Percentiles rank a stretch among this genome's conserved stretches.
Conservation (phyloP, 2,797 vertebrate species). For the Alectoris magna region DNA sequence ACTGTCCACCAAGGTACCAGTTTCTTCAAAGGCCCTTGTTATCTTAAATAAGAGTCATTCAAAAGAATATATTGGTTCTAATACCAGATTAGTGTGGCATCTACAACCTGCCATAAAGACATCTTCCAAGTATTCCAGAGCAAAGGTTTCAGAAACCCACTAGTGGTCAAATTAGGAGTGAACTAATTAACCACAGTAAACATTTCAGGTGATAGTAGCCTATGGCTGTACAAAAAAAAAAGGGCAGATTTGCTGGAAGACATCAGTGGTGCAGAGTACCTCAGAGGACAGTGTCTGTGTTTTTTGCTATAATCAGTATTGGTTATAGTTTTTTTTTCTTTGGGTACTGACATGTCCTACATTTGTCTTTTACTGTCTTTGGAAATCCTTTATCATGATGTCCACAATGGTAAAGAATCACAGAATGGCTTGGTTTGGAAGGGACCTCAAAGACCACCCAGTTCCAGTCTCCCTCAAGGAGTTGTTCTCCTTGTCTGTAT, state of each 20-base stretch:
- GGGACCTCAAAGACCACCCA: not conserved
- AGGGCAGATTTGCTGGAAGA: not conserved
- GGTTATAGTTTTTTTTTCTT: not conserved
- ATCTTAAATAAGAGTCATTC: too few relatives aligned
- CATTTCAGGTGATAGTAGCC: not conserved
- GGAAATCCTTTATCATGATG: not conserved
- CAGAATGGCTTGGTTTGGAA: not conserved
- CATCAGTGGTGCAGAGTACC: not conserved
- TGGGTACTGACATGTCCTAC: not conserved
- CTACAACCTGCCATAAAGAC: fast-evolving
- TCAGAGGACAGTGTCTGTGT: not conserved
- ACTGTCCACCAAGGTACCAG: conserved; percentile 91
- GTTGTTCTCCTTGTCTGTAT: not conserved
- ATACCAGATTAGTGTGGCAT: not conserved
- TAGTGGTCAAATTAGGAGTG: not conserved
- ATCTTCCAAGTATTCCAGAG: fast-evolving
- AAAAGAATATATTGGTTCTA: not conserved
- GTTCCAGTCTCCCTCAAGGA: not conserved
- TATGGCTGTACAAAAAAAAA: not conserved
- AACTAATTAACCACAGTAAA: not conserved
- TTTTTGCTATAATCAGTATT: not conserved
- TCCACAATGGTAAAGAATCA: not conserved
- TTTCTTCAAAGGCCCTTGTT: not conserved
- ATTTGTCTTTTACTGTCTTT: not conserved
- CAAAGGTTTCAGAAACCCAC: not conserved